These are phyloP conservation scores for Apocheima hispidaria DNA, from an alignment of 2,888 invertebrate species.

Conservation along the genomic window DNA sequence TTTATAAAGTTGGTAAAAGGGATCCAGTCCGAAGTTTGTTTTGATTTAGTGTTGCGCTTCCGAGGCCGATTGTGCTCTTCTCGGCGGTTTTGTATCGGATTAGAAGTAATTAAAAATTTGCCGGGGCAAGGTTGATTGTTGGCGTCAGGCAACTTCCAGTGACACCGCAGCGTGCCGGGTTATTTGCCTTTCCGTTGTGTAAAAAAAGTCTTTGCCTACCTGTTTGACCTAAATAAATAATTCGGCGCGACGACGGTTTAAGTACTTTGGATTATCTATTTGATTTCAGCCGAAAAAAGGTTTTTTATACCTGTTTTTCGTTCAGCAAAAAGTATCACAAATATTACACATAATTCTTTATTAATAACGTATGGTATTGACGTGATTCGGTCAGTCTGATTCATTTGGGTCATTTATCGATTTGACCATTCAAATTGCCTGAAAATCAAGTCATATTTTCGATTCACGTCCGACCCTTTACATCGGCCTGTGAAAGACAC, in stretches of 20 bases:
- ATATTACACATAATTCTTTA: conserved; percentile 22
- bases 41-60: conserved; percentile 80
- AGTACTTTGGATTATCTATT: conserved; percentile 20
- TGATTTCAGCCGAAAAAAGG: conserved; percentile 21
- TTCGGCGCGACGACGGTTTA: conserved; percentile 16
- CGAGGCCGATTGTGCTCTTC: conserved; percentile 76
- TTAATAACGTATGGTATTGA: conserved; percentile 18
- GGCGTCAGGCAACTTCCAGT: conserved; percentile 31
- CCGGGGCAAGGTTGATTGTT: conserved; percentile 31
- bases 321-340: conserved; percentile 7
- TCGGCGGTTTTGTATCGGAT: conserved; percentile 76
- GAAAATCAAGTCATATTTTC: conserved; percentile 57
- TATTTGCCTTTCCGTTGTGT: conserved; percentile 31
- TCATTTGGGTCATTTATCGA: conserved; percentile 38
- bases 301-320: neutral
- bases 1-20: conserved; percentile 84
- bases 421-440: conserved; percentile 47
- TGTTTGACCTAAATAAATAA: conserved; percentile 35
- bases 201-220: conserved; percentile 33
- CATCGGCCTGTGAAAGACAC: conserved; percentile 66
- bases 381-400: conserved; percentile 29
- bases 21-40: conserved; percentile 80
- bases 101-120: conserved; percentile 73
- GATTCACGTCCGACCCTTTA: conserved; percentile 61
- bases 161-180: conserved; percentile 30